Percentiles rank a stretch among this genome's conserved stretches.
phyloP scores from a whole-genome alignment of 2,888 invertebrate species.

The Polylopha cassiicola region DNA sequence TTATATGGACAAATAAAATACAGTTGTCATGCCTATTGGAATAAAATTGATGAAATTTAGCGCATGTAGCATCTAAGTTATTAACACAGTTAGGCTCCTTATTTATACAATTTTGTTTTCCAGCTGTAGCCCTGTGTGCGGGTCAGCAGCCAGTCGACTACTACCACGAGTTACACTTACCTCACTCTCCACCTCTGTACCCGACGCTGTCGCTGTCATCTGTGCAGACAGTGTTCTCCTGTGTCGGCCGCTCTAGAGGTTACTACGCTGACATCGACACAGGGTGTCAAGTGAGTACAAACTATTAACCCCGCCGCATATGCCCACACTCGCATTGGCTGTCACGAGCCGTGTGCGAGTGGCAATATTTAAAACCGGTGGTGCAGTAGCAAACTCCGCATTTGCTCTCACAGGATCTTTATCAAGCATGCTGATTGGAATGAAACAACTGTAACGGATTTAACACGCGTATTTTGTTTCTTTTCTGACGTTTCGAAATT shows the following conservation, averaged over 20 bases:
- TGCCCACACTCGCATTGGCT: no score
- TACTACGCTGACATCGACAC: constrained; percentile 71
- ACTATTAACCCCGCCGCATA: background rate
- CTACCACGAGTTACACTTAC: constrained; percentile 76
- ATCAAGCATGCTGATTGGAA: background rate
- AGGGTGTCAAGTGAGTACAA: constrained; percentile 65
- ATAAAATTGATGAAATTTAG: constrained; percentile 1
- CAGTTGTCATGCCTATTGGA: no score
- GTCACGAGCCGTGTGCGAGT: no score
- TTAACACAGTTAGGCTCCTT: no score
- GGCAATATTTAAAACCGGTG: no score
- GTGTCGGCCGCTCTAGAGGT: constrained; percentile 51
- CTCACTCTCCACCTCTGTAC: constrained; percentile 75
- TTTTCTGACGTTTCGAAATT: no score
- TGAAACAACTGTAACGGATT: background rate
- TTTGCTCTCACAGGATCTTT: background rate
- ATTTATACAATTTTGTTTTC: constrained; percentile 23
- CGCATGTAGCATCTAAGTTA: constrained; percentile 5
- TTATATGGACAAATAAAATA: no score
- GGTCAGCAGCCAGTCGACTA: constrained; percentile 66
- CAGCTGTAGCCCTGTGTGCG: constrained; percentile 38
- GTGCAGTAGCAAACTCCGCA: no score
- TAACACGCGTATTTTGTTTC: background rate
- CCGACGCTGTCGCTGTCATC: constrained; percentile 63
- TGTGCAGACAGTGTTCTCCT: constrained; percentile 61